phyloP scores from a whole-genome alignment of 2,888 invertebrate species.

The Drosophila atripex region DNA sequence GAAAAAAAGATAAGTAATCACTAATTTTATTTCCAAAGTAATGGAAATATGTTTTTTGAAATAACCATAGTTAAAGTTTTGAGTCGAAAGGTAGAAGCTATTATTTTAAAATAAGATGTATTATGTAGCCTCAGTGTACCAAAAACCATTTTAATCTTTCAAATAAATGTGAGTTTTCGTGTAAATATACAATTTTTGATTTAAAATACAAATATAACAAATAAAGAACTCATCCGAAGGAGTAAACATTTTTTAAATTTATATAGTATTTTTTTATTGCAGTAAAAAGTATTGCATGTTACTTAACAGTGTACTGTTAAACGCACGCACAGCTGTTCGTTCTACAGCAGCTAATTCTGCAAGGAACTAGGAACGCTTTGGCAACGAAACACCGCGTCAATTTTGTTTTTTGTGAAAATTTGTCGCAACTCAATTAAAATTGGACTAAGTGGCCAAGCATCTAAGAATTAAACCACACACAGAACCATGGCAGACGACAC shows the following conservation, averaged over 20 bases:
- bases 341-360: conserved; percentile 1
- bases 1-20: neutral
- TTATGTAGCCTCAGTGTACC: too few species aligned
- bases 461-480: neutral
- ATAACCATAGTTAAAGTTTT: too few species aligned
- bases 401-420: conserved; percentile 15
- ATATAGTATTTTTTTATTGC: too few species aligned
- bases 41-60: too few species aligned
- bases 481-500: conserved; percentile 86
- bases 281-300: neutral
- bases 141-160: too few species aligned
- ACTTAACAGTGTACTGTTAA: conserved; percentile 1
- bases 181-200: too few species aligned
- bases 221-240: too few species aligned
- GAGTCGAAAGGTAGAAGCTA: too few species aligned
- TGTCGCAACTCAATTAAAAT: conserved; percentile 9
- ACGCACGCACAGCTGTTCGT: conserved; percentile 38
- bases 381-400: conserved; percentile 27
- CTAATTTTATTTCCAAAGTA: neutral
- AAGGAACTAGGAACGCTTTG: conserved; percentile 1
- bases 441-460: neutral
- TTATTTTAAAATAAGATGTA: too few species aligned
- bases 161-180: too few species aligned
- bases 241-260: too few species aligned
- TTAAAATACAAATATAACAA: too few species aligned